Conservation (phyloP, 2,797 vertebrate species). For the Ceryle rudis region DNA sequence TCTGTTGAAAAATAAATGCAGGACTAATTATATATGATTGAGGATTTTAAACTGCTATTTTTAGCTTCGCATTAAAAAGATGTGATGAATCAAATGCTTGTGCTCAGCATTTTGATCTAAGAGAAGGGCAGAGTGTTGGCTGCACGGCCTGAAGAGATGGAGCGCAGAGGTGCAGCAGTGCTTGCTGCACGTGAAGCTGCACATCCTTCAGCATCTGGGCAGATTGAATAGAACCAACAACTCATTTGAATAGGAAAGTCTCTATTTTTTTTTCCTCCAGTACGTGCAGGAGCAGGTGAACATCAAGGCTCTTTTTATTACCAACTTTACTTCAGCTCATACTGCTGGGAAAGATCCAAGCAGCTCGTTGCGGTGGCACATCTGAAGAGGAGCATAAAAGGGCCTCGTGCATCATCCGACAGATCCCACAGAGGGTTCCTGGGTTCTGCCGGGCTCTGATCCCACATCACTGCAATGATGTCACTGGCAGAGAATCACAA, state of each 20-base stretch:
- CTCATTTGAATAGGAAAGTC: background rate
- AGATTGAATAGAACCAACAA: fast-evolving
- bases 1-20: constrained; percentile 41
- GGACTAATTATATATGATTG: constrained; percentile 37
- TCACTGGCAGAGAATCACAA: background rate
- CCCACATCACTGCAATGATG: fast-evolving
- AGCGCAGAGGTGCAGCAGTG: background rate
- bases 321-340: background rate
- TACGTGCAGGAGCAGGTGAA: background rate
- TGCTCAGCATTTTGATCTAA: background rate
- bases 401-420: background rate
- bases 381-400: background rate
- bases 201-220: fast-evolving
- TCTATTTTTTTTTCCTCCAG: background rate
- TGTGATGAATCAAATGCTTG: background rate
- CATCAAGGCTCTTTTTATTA: background rate
- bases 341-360: background rate
- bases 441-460: background rate
- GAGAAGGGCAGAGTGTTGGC: background rate
- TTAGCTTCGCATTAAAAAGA: background rate
- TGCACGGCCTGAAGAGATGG: background rate
- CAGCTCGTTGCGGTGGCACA: background rate
- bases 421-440: background rate
- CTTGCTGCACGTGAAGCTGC: fast-evolving
- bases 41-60: background rate